Percentiles rank a stretch among this genome's conserved stretches.
Evolutionary conservation across 2,113 vertebrate genomes (phyloP).

Genomic region (Etheostoma cragini): DNA sequence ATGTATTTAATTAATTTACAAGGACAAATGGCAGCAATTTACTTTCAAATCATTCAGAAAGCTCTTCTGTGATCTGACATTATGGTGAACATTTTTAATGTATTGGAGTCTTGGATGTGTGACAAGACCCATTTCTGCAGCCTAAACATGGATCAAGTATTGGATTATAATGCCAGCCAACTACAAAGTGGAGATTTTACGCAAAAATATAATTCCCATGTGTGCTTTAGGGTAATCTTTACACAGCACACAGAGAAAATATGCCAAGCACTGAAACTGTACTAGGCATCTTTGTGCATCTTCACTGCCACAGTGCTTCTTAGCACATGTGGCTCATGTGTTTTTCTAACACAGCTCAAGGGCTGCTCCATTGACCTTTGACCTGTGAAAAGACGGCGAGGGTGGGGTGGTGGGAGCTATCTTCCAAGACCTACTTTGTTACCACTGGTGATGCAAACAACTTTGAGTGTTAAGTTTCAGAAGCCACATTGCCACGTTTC

Average conservation of each 20-base stretch:
- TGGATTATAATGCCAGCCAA: not conserved
- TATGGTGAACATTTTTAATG: not conserved
- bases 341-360: constrained; percentile 19
- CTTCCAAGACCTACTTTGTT: not conserved
- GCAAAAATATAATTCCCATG: too few relatives aligned
- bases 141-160: not conserved
- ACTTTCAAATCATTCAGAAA: not conserved
- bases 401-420: not conserved
- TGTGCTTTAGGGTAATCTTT: not conserved
- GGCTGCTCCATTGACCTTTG: constrained; percentile 50
- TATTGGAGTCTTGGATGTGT: not conserved
- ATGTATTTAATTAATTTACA: not conserved
- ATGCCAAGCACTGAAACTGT: not conserved
- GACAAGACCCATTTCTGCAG: not conserved
- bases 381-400: constrained; percentile 18
- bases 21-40: not conserved
- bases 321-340: constrained; percentile 5
- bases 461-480: not conserved
- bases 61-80: not conserved
- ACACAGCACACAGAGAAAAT: too few relatives aligned
- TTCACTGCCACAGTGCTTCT: not conserved
- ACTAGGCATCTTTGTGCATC: not conserved
- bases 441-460: not conserved
- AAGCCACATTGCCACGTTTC: not conserved
- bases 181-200: not conserved